Evolutionary conservation across 1,140 invertebrate species (phyloP).

Genomic region (Cecropterus lyciades): DNA sequence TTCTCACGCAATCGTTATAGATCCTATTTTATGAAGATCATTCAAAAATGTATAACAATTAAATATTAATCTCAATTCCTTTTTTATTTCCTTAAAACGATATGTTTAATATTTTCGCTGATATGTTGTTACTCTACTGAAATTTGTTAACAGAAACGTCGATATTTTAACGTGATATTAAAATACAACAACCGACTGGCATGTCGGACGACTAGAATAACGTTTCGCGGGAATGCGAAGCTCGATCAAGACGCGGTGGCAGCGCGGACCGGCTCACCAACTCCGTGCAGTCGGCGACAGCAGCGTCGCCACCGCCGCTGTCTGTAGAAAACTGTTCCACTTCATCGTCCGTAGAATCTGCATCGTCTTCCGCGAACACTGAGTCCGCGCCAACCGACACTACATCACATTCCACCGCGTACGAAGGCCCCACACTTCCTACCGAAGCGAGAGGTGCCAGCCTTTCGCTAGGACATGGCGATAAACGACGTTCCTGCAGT

Average conservation of each 20-base stretch:
- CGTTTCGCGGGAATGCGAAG: conserved; percentile 74
- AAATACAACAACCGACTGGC: conserved; percentile 62
- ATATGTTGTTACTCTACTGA: conserved; percentile 41
- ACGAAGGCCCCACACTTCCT: conserved; percentile 89
- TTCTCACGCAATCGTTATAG: background rate
- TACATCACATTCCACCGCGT: conserved; percentile 88
- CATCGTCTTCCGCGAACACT: conserved; percentile 89
- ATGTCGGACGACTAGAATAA: conserved; percentile 70
- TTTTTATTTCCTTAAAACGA: conserved; percentile 45
- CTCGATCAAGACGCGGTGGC: conserved; percentile 55
- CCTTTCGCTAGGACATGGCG: conserved; percentile 91
- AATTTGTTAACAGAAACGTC: conserved; percentile 46
- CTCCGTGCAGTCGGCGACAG: conserved; percentile 61
- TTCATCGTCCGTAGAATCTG: conserved; percentile 91
- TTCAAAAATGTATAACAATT: conserved; percentile 3
- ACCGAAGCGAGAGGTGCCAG: conserved; percentile 91
- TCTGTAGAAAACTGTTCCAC: conserved; percentile 92
- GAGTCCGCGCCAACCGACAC: conserved; percentile 90
- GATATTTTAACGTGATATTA: conserved; percentile 72
- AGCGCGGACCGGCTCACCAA: conserved; percentile 59
- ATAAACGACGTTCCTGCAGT: conserved; percentile 87
- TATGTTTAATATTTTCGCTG: conserved; percentile 58
- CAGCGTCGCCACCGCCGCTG: conserved; percentile 86
- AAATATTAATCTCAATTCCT: conserved; percentile 15
- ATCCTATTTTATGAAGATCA: background rate